A percentile compares a stretch with the other conserved stretches of the same genome.
Conservation (phyloP, 2,797 vertebrate species). For the Lagorchestes hirsutus region DNA sequence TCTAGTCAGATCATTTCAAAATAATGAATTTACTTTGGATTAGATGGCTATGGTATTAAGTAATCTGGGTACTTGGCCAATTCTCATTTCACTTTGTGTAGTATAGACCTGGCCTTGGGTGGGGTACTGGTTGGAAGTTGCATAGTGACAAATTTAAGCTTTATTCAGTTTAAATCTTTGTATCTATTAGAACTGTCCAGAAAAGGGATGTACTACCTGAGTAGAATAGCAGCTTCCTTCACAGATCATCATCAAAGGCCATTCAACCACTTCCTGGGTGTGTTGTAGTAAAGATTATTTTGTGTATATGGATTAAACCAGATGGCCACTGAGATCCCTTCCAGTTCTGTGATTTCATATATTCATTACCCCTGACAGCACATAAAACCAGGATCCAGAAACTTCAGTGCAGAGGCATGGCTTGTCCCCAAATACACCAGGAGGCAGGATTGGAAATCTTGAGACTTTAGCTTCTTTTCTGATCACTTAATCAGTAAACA, state of each 20-base stretch:
- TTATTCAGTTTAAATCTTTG: neutral
- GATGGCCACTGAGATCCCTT: neutral
- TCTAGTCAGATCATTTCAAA: neutral
- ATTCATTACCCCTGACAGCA: neutral
- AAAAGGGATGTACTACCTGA: neutral
- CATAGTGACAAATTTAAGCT: neutral
- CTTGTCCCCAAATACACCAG: neutral
- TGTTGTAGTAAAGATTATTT: neutral
- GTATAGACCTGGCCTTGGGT: neutral
- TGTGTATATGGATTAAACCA: neutral
- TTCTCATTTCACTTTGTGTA: neutral
- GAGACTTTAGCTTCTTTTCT: neutral
- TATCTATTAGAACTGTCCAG: neutral
- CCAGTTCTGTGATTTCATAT: neutral
- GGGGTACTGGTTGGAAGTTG: neutral
- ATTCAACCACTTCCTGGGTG: neutral
- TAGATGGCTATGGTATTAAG: neutral
- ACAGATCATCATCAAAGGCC: neutral
- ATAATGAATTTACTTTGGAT: neutral
- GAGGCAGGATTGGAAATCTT: neutral
- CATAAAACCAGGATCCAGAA: neutral
- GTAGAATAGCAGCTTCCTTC: neutral
- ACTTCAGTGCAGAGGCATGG: neutral
- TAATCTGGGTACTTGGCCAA: neutral
- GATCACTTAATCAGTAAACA: neutral